phyloP scores from a whole-genome alignment of 1,140 invertebrate species.

The Varroa destructor region DNA sequence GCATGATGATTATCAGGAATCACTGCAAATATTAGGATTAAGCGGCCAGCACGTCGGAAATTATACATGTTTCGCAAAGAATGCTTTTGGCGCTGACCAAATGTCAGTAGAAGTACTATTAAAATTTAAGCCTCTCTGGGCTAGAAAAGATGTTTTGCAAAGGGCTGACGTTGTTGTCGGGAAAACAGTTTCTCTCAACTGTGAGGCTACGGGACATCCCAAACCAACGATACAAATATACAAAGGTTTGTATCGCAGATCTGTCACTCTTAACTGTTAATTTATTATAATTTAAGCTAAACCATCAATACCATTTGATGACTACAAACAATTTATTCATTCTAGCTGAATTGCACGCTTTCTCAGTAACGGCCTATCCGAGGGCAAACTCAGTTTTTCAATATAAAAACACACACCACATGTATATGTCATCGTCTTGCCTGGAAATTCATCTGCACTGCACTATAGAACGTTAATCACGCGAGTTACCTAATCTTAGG shows the following conservation, averaged over 20 bases:
- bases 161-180: constrained; percentile 1
- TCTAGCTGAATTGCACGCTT: too few relatives aligned
- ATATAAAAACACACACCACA: too few relatives aligned
- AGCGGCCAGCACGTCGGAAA: constrained; percentile 51
- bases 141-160: background rate
- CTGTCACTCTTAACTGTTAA: too few relatives aligned
- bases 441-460: too few relatives aligned
- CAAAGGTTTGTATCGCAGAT: background rate
- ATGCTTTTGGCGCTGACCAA: constrained; percentile 50
- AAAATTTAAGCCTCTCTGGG: constrained; percentile 16
- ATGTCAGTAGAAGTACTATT: constrained; percentile 5
- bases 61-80: constrained; percentile 59
- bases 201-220: constrained; percentile 32
- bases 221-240: constrained; percentile 30
- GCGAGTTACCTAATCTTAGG: too few relatives aligned
- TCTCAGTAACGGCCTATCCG: too few relatives aligned
- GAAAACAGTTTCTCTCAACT: constrained; percentile 26
- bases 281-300: too few relatives aligned
- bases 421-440: too few relatives aligned
- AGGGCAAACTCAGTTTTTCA: too few relatives aligned
- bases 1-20: constrained; percentile 28
- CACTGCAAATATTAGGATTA: constrained; percentile 40
- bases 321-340: too few relatives aligned
- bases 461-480: too few relatives aligned
- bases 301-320: too few relatives aligned